Evolutionary conservation across 64 coral and sea anemone species (phyloP).

Genomic region (Stichodactyla mertensii): DNA sequence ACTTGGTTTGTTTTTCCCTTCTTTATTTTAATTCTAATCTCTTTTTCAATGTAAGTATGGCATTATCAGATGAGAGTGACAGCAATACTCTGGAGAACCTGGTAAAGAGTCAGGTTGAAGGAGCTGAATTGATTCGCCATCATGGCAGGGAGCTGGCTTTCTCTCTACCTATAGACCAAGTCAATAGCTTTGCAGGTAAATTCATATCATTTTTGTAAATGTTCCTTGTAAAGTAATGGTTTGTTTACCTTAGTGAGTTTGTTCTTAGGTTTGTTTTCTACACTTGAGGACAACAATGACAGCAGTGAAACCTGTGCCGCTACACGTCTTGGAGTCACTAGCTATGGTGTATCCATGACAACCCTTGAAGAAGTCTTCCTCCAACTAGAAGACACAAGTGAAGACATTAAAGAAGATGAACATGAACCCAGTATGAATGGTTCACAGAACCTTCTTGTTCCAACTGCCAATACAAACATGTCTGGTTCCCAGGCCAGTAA

Average conservation of each 20-base stretch:
- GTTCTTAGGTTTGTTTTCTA: slow-evolving; percentile 54
- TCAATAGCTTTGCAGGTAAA: slow-evolving; percentile 72
- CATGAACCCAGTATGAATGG: background rate
- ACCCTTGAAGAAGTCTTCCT: slow-evolving; percentile 88
- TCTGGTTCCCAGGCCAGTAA: slow-evolving; percentile 15
- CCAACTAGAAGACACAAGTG: slow-evolving; percentile 76
- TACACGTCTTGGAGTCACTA: slow-evolving; percentile 52
- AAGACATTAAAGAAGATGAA: slow-evolving; percentile 30
- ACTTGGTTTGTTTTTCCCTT: background rate
- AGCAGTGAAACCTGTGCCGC: slow-evolving; percentile 43
- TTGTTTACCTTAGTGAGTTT: background rate
- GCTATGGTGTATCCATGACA: slow-evolving; percentile 96
- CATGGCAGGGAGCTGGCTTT: slow-evolving; percentile 81
- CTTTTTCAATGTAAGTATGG: slow-evolving; percentile 41
- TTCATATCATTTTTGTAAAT: background rate
- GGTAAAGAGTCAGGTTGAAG: slow-evolving; percentile 60
- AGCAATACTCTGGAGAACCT: slow-evolving; percentile 31
- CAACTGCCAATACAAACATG: background rate
- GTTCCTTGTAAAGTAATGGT: background rate
- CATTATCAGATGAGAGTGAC: slow-evolving; percentile 53
- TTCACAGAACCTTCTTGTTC: background rate
- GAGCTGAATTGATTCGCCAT: slow-evolving; percentile 66
- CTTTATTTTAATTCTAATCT: background rate
- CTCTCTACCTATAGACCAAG: slow-evolving; percentile 56
- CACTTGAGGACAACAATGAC: slow-evolving; percentile 73